Evolutionary conservation across 2,797 vertebrate species (phyloP).

Genomic region (Hydrolagus colliei): DNA sequence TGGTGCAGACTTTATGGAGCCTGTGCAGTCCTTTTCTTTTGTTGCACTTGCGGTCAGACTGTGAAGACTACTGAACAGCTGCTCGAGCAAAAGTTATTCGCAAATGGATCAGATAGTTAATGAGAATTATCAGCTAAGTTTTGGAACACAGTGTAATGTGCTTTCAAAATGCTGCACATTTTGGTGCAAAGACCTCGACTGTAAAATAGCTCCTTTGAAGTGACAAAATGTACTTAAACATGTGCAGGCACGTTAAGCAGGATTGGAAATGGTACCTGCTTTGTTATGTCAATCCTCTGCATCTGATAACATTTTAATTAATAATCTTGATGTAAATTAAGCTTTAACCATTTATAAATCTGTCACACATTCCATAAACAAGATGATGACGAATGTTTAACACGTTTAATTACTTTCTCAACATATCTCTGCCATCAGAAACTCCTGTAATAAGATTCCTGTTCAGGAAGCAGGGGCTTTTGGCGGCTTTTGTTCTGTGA

Average conservation of each 20-base stretch:
- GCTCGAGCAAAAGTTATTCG: no score
- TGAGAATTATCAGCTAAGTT: no score
- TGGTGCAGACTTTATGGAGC: no score
- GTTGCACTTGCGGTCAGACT: no score
- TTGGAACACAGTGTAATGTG: no score
- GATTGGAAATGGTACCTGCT: not conserved
- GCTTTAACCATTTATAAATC: not conserved
- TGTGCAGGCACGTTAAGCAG: not conserved
- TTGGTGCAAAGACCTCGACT: no score
- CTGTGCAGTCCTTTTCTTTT: no score
- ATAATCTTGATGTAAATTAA: not conserved
- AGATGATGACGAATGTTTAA: not conserved
- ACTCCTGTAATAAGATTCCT: slow-evolving; percentile 1
- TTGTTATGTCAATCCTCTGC: not conserved
- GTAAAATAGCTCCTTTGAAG: not conserved
- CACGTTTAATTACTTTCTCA: not conserved
- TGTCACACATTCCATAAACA: not conserved
- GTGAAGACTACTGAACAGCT: no score
- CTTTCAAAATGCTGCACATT: no score
- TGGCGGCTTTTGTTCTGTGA: not conserved
- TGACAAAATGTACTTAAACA: not conserved
- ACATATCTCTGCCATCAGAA: not conserved
- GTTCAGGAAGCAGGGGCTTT: not conserved
- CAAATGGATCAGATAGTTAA: no score
- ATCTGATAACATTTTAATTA: not conserved